These are phyloP conservation scores for Agriopis leucophaearia DNA, from an alignment of 2,888 invertebrate species.

Conservation along the genomic window DNA sequence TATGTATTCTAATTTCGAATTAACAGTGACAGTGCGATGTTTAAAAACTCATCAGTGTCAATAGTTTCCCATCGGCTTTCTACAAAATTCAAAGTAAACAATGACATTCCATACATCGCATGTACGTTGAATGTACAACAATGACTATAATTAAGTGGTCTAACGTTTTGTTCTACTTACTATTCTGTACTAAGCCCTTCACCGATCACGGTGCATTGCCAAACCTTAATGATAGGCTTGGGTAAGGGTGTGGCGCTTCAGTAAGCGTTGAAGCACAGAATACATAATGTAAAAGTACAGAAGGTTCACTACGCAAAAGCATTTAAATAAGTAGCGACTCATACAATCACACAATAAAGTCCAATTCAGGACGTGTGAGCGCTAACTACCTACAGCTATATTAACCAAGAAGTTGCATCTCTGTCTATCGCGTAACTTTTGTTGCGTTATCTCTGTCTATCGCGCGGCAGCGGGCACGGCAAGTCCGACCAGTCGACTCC, in stretches of 20 bases:
- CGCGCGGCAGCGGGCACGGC: no score
- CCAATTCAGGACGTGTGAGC: no score
- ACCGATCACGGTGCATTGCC: slow-evolving; percentile 83
- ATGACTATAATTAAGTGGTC: slow-evolving; percentile 76
- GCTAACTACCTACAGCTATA: no score
- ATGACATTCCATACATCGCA: slow-evolving; percentile 35
- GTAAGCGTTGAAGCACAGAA: slow-evolving; percentile 48
- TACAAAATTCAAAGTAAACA: slow-evolving; percentile 30
- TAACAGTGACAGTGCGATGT: not conserved
- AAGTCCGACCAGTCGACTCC: no score
- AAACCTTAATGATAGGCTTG: slow-evolving; percentile 69
- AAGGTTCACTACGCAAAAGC: no score
- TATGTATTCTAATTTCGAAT: not conserved
- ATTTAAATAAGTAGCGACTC: no score
- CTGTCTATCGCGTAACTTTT: no score
- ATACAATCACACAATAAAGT: no score
- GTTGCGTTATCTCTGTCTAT: no score
- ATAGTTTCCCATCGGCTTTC: slow-evolving; percentile 15
- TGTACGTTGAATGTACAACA: slow-evolving; percentile 49
- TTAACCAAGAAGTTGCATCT: no score
- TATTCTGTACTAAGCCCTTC: slow-evolving; percentile 78
- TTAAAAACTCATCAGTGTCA: slow-evolving; percentile 1
- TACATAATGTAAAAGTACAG: no score
- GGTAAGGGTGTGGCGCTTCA: slow-evolving; percentile 47
- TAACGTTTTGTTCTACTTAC: slow-evolving; percentile 78